A percentile compares a stretch with the other conserved stretches of the same genome.
phyloP scores from a whole-genome alignment of 2,797 vertebrate species.

The Streptopelia turtur region DNA sequence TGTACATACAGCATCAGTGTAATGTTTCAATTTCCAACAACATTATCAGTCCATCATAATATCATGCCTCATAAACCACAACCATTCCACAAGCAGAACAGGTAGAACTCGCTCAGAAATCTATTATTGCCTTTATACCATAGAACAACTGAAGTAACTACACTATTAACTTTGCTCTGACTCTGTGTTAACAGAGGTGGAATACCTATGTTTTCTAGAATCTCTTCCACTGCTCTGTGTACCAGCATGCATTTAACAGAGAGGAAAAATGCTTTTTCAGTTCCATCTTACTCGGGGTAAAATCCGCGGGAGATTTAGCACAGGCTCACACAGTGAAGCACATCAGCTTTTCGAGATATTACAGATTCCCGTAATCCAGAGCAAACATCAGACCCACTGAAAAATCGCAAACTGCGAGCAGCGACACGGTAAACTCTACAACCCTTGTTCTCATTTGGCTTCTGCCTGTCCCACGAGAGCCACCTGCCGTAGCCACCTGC shows the following conservation, averaged over 20 bases:
- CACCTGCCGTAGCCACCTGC: neutral
- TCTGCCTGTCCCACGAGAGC: neutral
- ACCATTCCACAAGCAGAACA: neutral
- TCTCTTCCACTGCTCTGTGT: neutral
- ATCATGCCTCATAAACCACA: neutral
- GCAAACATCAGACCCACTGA: neutral
- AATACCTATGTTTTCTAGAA: neutral
- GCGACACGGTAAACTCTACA: neutral
- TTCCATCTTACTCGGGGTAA: neutral
- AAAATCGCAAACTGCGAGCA: rapidly evolving
- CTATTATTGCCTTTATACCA: neutral
- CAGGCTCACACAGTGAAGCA: rapidly evolving
- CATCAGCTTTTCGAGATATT: neutral
- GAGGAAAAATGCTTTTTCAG: neutral
- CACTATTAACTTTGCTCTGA: neutral
- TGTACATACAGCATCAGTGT: neutral
- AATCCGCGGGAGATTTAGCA: neutral
- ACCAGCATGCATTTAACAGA: neutral
- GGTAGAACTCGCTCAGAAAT: neutral
- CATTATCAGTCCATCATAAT: neutral
- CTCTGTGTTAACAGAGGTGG: neutral
- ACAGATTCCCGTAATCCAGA: neutral
- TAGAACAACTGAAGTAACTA: neutral
- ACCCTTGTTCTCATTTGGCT: rapidly evolving
- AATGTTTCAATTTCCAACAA: neutral